A percentile compares a stretch with the other conserved stretches of the same genome.
Conservation (phyloP, 2,113 vertebrate species). For the Pelecanus crispus region DNA sequence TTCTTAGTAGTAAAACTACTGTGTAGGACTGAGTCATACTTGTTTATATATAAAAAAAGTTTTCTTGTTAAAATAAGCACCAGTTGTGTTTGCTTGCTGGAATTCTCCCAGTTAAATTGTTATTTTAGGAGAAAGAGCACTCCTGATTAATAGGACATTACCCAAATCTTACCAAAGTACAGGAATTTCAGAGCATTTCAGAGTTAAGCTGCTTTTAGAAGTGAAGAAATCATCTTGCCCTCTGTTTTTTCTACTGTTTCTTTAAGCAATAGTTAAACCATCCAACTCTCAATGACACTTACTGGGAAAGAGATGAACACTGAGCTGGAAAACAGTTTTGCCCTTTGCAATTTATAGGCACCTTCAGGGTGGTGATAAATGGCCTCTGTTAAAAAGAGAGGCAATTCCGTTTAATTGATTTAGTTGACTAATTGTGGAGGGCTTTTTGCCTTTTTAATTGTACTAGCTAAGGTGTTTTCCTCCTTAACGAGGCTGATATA, state of each 20-base stretch:
- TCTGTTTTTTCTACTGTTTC: not conserved
- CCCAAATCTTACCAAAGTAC: not conserved
- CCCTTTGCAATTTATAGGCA: not conserved
- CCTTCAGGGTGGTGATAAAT: not conserved
- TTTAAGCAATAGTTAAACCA: not conserved
- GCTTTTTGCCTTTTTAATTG: not conserved
- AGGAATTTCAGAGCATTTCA: not conserved
- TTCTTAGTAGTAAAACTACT: not conserved
- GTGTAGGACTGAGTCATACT: not conserved
- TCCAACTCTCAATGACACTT: not conserved
- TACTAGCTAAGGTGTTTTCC: not conserved
- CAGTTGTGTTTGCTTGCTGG: not conserved
- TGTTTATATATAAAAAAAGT: not conserved
- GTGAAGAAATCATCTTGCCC: not conserved
- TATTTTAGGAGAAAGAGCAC: not conserved
- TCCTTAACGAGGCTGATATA: not conserved
- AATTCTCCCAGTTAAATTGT: not conserved
- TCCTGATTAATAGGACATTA: not conserved
- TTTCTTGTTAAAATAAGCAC: not conserved
- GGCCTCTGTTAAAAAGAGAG: not conserved
- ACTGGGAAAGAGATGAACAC: not conserved
- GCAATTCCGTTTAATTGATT: not conserved
- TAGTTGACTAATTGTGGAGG: not conserved
- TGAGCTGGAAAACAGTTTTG: not conserved
- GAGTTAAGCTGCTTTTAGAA: not conserved